Evolutionary conservation across 2,888 invertebrate species (phyloP).

Genomic region (Tineola bisselliella): DNA sequence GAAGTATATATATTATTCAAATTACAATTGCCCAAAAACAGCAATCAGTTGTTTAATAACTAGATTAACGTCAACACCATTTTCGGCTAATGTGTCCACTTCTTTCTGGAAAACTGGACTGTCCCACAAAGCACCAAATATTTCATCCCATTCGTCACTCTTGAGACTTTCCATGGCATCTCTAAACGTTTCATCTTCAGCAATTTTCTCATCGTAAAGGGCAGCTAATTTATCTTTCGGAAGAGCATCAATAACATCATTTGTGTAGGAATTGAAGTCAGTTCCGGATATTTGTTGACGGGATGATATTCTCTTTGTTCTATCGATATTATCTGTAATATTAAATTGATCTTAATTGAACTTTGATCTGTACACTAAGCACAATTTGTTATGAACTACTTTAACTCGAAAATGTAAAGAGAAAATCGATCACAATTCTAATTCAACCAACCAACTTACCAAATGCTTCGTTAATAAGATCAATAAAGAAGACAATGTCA

Average conservation of each 20-base stretch:
- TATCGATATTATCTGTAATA: slow-evolving; percentile 5
- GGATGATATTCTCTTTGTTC: background rate
- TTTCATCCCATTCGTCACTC: slow-evolving; percentile 36
- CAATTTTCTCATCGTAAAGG: slow-evolving; percentile 40
- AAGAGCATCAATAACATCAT: slow-evolving; percentile 30
- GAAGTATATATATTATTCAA: no score
- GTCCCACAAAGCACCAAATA: slow-evolving; percentile 34
- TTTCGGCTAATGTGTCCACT: slow-evolving; percentile 27
- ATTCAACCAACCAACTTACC: slow-evolving; percentile 42
- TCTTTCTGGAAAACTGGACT: slow-evolving; percentile 37
- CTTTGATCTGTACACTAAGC: no score
- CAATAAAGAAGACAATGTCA: slow-evolving; percentile 44
- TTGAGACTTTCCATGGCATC: slow-evolving; percentile 38
- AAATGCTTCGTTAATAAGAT: slow-evolving; percentile 33
- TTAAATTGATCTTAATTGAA: no score
- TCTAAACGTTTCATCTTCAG: slow-evolving; percentile 38
- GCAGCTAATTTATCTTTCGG: slow-evolving; percentile 38
- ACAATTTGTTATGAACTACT: no score
- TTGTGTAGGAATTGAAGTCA: slow-evolving; percentile 31
- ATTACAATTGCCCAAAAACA: slow-evolving; percentile 33
- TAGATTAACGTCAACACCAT: slow-evolving; percentile 34
- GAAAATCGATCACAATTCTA: no score
- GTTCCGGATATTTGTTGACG: slow-evolving; percentile 30
- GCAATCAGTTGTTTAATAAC: slow-evolving; percentile 33
- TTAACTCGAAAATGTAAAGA: no score